These are phyloP conservation scores for Formica aserva DNA, from an alignment of 2,888 invertebrate species.

Conservation along the genomic window DNA sequence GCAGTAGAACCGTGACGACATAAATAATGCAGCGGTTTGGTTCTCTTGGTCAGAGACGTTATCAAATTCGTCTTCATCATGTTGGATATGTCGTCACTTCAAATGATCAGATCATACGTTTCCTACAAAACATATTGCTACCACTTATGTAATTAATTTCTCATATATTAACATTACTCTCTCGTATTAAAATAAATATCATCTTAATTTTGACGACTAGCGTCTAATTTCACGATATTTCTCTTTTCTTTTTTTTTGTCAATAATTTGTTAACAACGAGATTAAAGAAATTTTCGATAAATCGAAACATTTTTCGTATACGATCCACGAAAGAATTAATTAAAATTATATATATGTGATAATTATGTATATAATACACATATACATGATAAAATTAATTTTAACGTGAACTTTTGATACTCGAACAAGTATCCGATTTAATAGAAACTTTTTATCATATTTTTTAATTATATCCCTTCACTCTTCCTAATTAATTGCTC, in stretches of 20 bases:
- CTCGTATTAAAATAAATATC: neutral
- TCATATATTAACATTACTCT: neutral
- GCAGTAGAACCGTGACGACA: constrained; percentile 46
- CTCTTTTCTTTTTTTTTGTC: neutral
- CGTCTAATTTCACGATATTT: constrained; percentile 41
- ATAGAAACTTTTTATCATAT: neutral
- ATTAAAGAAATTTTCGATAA: constrained; percentile 11
- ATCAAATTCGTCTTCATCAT: constrained; percentile 45
- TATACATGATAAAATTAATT: neutral
- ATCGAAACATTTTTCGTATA: constrained; percentile 1
- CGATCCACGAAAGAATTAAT: neutral
- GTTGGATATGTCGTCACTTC: neutral
- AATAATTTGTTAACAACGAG: neutral
- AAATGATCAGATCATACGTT: constrained; percentile 19
- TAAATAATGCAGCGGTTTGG: constrained; percentile 26
- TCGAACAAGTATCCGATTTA: neutral
- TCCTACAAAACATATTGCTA: constrained; percentile 4
- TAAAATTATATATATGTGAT: neutral
- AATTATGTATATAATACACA: neutral
- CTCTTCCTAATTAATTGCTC: neutral
- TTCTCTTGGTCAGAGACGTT: constrained; percentile 49
- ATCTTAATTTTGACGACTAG: constrained; percentile 22
- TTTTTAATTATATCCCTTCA: neutral
- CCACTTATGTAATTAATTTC: neutral
- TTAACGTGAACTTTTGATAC: neutral